A percentile compares a stretch with the other conserved stretches of the same genome.
phyloP scores from a whole-genome alignment of 2,888 invertebrate genomes.

The Erannis defoliaria region DNA sequence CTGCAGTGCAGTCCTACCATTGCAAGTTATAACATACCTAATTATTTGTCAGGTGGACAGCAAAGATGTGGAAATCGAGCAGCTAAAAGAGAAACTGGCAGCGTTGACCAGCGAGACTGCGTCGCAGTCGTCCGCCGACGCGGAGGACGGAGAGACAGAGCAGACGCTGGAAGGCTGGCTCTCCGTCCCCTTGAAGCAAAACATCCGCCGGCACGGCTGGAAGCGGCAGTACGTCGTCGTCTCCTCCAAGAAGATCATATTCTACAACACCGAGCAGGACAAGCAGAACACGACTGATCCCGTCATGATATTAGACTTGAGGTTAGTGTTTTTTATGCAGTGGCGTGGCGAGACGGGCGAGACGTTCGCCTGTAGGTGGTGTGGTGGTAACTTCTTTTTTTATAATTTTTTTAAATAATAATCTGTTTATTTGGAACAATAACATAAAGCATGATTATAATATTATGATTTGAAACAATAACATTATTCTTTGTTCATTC shows the following conservation, averaged over 20 bases:
- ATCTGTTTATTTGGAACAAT: too few species aligned
- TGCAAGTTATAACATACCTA: too few species aligned
- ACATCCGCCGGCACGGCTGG: constrained; percentile 98
- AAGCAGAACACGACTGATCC: constrained; percentile 98
- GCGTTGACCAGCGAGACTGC: constrained; percentile 94
- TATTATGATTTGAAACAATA: too few species aligned
- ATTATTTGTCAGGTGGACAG: constrained; percentile 90
- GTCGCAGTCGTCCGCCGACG: constrained; percentile 96
- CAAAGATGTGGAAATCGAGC: constrained; percentile 98
- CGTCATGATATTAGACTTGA: constrained; percentile 97
- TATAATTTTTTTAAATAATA: too few species aligned
- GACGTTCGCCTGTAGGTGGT: too few species aligned
- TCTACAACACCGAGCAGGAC: constrained; percentile 97
- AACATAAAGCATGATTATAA: too few species aligned
- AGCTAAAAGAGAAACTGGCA: constrained; percentile 94
- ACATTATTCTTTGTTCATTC: too few species aligned
- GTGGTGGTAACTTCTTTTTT: too few species aligned
- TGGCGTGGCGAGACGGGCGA: too few species aligned
- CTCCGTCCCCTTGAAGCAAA: constrained; percentile 97
- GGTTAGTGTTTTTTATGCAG: constrained; percentile 89
- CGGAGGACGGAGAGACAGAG: constrained; percentile 92
- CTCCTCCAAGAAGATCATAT: constrained; percentile 98
- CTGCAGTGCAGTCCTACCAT: too few species aligned
- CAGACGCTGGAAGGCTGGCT: constrained; percentile 98
- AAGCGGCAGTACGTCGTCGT: constrained; percentile 98